Evolutionary conservation across 2,888 invertebrate genomes (phyloP).

Genomic region (Alentia gelatinosa): DNA sequence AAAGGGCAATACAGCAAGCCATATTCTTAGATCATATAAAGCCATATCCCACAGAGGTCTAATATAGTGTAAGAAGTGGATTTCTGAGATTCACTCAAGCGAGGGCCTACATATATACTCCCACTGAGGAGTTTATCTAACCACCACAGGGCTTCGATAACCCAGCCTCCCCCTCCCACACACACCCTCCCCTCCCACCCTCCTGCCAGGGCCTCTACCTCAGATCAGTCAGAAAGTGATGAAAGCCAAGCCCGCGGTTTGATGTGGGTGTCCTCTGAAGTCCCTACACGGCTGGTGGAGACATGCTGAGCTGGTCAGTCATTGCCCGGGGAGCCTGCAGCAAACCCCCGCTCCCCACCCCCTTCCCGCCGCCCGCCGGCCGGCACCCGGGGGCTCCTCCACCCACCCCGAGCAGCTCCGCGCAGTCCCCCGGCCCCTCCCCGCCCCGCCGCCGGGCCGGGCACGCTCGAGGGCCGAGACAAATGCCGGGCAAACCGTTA

Average conservation of each 20-base stretch:
- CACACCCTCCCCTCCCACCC: neutral
- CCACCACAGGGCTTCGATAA: too few relatives aligned
- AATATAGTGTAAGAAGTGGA: too few relatives aligned
- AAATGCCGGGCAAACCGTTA: conserved; percentile 24
- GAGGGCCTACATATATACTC: too few relatives aligned
- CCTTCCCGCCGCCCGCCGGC: too few relatives aligned
- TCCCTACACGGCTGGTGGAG: neutral
- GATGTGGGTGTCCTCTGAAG: conserved; percentile 28
- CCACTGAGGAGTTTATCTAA: too few relatives aligned
- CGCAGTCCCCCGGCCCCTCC: neutral
- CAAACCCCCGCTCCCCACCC: too few relatives aligned
- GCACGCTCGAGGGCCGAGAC: conserved; percentile 40
- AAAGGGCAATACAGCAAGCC: too few relatives aligned
- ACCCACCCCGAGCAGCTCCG: neutral
- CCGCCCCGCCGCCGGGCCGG: neutral
- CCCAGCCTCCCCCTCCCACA: neutral
- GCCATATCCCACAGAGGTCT: too few relatives aligned
- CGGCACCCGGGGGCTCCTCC: neutral
- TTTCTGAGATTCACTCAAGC: too few relatives aligned
- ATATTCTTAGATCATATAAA: too few relatives aligned
- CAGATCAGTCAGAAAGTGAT: neutral
- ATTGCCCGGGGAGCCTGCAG: neutral
- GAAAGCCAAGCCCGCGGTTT: neutral
- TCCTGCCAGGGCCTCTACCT: neutral
- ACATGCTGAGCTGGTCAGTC: neutral